Base-by-base conservation (phyloP, 2,113 vertebrate genomes). In the Siniperca knerii region DNA sequence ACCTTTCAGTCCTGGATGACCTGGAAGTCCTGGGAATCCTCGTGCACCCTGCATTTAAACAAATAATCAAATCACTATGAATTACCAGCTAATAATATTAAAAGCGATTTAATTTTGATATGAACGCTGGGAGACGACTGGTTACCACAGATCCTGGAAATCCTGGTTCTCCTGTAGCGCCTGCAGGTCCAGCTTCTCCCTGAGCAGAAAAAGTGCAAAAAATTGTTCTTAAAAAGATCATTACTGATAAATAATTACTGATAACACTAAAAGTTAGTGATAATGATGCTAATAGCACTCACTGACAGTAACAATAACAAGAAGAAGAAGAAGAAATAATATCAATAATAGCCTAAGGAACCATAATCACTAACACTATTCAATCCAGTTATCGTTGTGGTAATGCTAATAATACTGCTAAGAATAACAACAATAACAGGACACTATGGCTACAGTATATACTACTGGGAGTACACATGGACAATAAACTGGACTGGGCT, bases 1-100 rank as follows among this genome's bases (percentile, higher is more conserved):
- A 82, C 98, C 98, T 91, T 98, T 99, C 71, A 97, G 90, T 88
- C 98, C 98, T 86, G 97, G 96, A 18, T 95, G 96, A 89, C 98
- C 98, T 67, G 98, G 98, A 87, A 97, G 97, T 86, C 98, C 98
- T 82, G 98, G 98, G 90, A 99, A 99, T 52, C 98, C 98, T 95
- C 98, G 95, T 54, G 96, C 86, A 23, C 98, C 92, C 92, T 93
- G 44, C 2, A 72, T 57, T 21, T 1, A 82, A 74, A 80, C 4
- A 78, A 33, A 35, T 7, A 48, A 48, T 35, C 3, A 48, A 11
- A 48, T 18, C 21, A 35, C 2, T 4, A 37, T 15, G 2, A 58
- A 60, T 20, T 15, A 5, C 46, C 13, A 48, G 46, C 46, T 4
- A 54, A 6, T 33, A 15, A 44, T 23, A 35, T 57, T 20, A 13